Evolutionary conservation across 2,888 invertebrate species (phyloP).

Genomic region (Celastrina argiolus): DNA sequence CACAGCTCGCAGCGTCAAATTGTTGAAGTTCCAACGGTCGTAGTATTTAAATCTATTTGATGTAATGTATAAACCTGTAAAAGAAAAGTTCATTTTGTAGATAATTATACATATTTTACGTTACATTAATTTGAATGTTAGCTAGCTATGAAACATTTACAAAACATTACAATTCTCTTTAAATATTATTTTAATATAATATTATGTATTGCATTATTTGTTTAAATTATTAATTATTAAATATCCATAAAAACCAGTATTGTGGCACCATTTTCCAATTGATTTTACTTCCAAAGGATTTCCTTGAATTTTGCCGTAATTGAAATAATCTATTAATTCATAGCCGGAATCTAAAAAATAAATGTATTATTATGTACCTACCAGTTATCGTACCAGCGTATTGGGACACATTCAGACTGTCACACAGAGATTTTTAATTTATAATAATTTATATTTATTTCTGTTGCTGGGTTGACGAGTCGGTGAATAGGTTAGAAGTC

Average conservation of each 20-base stretch:
- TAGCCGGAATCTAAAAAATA: conserved; percentile 43
- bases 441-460: too few species aligned
- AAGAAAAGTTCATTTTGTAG: conserved; percentile 28
- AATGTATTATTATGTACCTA: conserved; percentile 19
- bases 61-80: conserved; percentile 47
- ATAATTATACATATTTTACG: too few species aligned
- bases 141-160: too few species aligned
- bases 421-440: too few species aligned
- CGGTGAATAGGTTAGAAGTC: too few species aligned
- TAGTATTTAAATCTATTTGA: conserved; percentile 58
- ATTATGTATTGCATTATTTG: too few species aligned
- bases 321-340: conserved; percentile 52
- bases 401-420: too few species aligned
- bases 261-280: conserved; percentile 48
- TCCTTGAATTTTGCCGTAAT: conserved; percentile 62
- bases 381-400: too few species aligned
- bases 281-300: conserved; percentile 47
- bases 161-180: too few species aligned
- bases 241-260: conserved; percentile 39
- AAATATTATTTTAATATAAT: too few species aligned
- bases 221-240: conserved; percentile 13
- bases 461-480: too few species aligned
- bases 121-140: too few species aligned
- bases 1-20: conserved; percentile 60
- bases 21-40: conserved; percentile 63